A percentile compares a stretch with the other conserved stretches of the same genome.
Evolutionary conservation across 2,888 invertebrate species (phyloP).

Genomic region (Thyatira batis): DNA sequence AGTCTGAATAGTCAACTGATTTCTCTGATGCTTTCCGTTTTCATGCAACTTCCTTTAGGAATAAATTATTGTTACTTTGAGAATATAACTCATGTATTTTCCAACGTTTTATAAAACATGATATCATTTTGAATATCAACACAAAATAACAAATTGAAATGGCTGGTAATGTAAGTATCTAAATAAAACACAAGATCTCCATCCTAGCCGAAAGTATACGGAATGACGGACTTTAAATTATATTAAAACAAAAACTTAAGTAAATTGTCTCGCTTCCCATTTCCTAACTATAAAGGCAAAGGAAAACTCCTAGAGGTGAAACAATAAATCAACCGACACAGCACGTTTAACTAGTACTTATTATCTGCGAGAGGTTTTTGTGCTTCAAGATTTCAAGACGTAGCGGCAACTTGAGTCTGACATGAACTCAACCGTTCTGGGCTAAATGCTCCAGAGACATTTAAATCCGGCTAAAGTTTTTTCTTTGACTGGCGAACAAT

Average conservation of each 20-base stretch:
- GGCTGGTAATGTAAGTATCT: too few relatives aligned
- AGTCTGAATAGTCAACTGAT: neutral
- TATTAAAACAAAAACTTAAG: neutral
- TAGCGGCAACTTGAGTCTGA: slow-evolving; percentile 39
- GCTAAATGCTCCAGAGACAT: slow-evolving; percentile 65
- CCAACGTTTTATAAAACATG: neutral
- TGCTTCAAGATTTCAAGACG: slow-evolving; percentile 23
- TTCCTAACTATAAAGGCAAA: slow-evolving; percentile 11
- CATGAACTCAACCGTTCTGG: slow-evolving; percentile 40
- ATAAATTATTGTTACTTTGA: neutral
- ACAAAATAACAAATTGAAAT: too few relatives aligned
- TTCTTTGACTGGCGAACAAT: slow-evolving; percentile 51
- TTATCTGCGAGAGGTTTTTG: slow-evolving; percentile 33
- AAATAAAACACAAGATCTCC: neutral
- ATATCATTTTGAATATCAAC: too few relatives aligned
- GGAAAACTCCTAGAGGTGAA: slow-evolving; percentile 14
- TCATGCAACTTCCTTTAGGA: neutral
- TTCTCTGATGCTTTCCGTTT: neutral
- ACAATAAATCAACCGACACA: slow-evolving; percentile 32
- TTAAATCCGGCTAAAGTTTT: slow-evolving; percentile 62
- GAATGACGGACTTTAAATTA: neutral
- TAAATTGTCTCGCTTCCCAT: slow-evolving; percentile 6
- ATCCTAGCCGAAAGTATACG: too few relatives aligned
- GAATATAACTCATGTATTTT: neutral
- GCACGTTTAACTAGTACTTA: slow-evolving; percentile 25